These are phyloP conservation scores for Phragmatobia fuliginosa DNA, from an alignment of 2,888 invertebrate genomes.

Conservation along the genomic window DNA sequence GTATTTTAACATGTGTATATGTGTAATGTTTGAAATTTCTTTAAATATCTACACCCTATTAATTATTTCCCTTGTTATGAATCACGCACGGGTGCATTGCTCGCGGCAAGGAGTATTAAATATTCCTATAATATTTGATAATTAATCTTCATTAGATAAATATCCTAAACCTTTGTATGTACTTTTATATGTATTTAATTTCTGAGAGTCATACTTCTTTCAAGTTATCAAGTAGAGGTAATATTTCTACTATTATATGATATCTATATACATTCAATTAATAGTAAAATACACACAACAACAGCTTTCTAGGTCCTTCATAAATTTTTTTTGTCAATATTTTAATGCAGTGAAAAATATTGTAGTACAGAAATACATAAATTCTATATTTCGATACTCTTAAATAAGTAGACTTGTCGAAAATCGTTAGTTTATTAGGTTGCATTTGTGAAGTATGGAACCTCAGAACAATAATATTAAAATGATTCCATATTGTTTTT, in stretches of 20 bases:
- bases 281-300: background rate
- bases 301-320: background rate
- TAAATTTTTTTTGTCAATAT: too few species aligned
- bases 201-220: background rate
- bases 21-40: background rate
- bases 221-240: background rate
- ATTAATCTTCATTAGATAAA: too few species aligned
- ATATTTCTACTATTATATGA: background rate
- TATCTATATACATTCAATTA: background rate
- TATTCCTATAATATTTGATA: too few species aligned
- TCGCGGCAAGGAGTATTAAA: background rate
- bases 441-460: constrained; percentile 14
- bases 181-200: background rate
- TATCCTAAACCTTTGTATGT: background rate
- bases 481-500: constrained; percentile 74
- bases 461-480: constrained; percentile 44
- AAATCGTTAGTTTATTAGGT: constrained; percentile 13
- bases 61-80: background rate
- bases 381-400: too few species aligned
- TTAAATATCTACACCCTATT: background rate
- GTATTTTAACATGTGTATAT: background rate
- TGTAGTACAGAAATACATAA: too few species aligned
- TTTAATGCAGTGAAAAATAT: too few species aligned
- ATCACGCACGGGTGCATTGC: constrained; percentile 6
- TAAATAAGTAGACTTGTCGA: background rate